Percentiles rank a stretch among this genome's conserved stretches.
Evolutionary conservation across 2,888 invertebrate species (phyloP).

Genomic region (Dynastes hyllus): DNA sequence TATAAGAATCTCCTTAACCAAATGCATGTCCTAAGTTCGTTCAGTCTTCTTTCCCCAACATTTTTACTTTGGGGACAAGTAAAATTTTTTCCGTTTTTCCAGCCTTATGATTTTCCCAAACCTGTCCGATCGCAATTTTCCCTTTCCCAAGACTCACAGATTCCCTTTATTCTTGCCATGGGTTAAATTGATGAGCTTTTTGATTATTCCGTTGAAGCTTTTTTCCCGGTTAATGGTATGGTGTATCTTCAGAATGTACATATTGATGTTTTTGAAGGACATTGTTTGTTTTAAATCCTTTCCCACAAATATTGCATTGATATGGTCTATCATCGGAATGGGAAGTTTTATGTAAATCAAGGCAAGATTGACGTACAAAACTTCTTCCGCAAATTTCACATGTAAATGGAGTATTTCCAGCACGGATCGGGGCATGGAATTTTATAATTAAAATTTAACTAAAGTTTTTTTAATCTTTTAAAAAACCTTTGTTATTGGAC

Average conservation of each 20-base stretch:
- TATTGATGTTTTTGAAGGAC: too few relatives aligned
- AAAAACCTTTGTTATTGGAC: neutral
- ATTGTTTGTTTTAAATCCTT: too few relatives aligned
- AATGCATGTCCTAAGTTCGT: neutral
- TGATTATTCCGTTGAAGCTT: neutral
- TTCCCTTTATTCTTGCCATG: neutral
- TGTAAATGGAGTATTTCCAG: neutral
- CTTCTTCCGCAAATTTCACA: neutral
- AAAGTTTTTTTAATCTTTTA: too few relatives aligned
- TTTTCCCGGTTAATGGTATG: too few relatives aligned
- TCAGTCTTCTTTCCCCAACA: neutral
- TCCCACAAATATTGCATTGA: too few relatives aligned
- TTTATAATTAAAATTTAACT: too few relatives aligned
- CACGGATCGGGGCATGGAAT: neutral
- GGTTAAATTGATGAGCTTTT: neutral
- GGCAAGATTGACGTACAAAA: neutral
- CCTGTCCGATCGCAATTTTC: neutral
- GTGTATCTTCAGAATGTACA: neutral
- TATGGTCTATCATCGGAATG: too few relatives aligned
- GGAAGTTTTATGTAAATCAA: neutral
- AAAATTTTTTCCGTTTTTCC: too few relatives aligned
- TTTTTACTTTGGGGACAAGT: slow-evolving; percentile 2
- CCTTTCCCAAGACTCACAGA: neutral
- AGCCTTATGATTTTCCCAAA: neutral
- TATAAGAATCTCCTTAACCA: neutral